These are phyloP conservation scores for Trichonephila inaurata DNA, from an alignment of 1,140 invertebrate species.

Conservation along the genomic window DNA sequence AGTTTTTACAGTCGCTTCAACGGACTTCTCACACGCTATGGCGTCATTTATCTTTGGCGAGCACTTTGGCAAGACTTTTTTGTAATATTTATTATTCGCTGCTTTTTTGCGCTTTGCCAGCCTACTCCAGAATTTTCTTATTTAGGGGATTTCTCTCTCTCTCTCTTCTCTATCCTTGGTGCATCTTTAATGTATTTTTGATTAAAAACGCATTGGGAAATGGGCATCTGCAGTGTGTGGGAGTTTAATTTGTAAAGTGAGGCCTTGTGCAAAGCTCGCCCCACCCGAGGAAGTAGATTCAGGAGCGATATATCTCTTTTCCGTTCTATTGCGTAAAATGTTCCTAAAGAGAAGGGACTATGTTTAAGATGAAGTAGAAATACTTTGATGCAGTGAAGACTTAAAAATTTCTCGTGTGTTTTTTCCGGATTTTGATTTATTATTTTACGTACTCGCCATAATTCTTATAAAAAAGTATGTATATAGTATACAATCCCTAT, in stretches of 20 bases:
- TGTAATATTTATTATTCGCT: not conserved
- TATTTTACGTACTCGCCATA: too few relatives aligned
- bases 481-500: too few relatives aligned
- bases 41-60: slow-evolving; percentile 61
- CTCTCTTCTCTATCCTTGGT: not conserved
- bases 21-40: slow-evolving; percentile 56
- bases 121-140: slow-evolving; percentile 38
- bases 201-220: slow-evolving; percentile 64
- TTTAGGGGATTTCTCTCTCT: not conserved
- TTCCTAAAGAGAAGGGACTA: not conserved
- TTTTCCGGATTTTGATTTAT: not conserved
- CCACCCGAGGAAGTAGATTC: slow-evolving; percentile 23
- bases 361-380: not conserved
- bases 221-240: not conserved
- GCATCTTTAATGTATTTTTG: slow-evolving; percentile 72
- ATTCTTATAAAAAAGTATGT: too few relatives aligned
- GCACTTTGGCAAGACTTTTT: not conserved
- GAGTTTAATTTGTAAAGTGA: slow-evolving; percentile 71
- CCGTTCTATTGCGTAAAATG: not conserved
- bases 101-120: not conserved
- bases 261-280: slow-evolving; percentile 12
- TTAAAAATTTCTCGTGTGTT: not conserved
- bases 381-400: not conserved
- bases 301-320: slow-evolving; percentile 8
- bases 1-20: slow-evolving; percentile 66